Conservation (phyloP, 2,797 vertebrate genomes). For the Rhinoraja longicauda region DNA sequence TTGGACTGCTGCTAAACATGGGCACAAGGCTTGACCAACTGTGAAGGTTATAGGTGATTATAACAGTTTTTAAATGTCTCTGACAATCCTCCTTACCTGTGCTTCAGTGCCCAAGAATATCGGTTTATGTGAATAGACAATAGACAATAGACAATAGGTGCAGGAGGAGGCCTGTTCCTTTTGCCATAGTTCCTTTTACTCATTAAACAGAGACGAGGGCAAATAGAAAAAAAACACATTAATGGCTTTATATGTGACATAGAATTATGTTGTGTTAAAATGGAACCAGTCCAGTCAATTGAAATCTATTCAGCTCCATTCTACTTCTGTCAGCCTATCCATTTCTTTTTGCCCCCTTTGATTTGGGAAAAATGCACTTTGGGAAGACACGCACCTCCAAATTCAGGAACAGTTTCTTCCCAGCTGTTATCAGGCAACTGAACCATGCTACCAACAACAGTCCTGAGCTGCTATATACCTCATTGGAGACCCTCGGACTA, state of each 20-base stretch:
- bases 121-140: background rate
- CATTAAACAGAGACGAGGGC: background rate
- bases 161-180: too few relatives aligned
- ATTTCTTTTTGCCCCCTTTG: background rate
- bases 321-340: background rate
- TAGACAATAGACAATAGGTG: too few relatives aligned
- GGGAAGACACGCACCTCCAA: background rate
- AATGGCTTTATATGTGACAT: background rate
- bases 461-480: too few relatives aligned
- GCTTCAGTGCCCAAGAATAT: background rate
- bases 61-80: too few relatives aligned
- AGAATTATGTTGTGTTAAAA: background rate
- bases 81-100: background rate
- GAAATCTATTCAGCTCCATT: background rate
- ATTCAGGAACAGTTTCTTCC: background rate
- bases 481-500: too few relatives aligned
- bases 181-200: background rate
- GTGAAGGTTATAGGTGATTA: too few relatives aligned
- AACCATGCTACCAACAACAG: too few relatives aligned
- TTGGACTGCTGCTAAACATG: too few relatives aligned
- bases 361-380: background rate
- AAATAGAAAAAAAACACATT: background rate
- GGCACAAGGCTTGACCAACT: too few relatives aligned
- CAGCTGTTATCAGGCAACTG: too few relatives aligned
- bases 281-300: background rate